Evolutionary conservation across 2,888 invertebrate species (phyloP), one percentile per base, ranked within the genome.

Genomic region (Megalurothrips usitatus): DNA sequence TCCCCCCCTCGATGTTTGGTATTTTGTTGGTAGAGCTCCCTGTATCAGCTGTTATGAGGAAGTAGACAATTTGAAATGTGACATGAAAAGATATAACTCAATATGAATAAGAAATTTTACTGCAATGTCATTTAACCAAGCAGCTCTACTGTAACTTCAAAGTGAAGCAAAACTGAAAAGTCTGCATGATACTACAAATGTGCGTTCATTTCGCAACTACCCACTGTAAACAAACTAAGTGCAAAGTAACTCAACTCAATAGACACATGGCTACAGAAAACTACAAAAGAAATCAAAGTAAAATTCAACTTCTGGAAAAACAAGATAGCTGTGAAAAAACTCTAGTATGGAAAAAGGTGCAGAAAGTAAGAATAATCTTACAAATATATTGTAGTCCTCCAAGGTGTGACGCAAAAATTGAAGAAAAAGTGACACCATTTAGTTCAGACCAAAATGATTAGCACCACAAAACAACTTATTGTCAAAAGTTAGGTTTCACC

Each of bases 331-430:
- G 68, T 75, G 68, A 26, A 26, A 23, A 23, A 68, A 75, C 9
- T 26, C 10, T 26, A 75, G 11, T 75, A 26, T 14, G 17, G 17
- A 43, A 58, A 75, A 75, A 75, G 23, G 68, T 75, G 68, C 68
- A 75, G 68, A 75, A 75, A 26, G 12, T 75, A 75, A 11, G n/a
- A 26, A 26, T 26, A 26, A 26, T 75, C 68, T 75, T 75, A 75
- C 68, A 75, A 75, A 75, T 23, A 75, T 75, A 23, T 75, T 26
- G 68, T 75, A 75, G 68, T 75, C 68, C 68, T 75, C 68, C 26
- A 75, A 75, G 68, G 12, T 75, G 68, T 26, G 68, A 75, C 26
- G 68, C 68, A 75, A 75, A 75, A 75, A 75, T 75, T 75, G 68
- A 75, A n/a, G 58, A 26, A 75, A 75, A 26, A 75, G 68, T 19